A percentile compares a stretch with the other conserved stretches of the same genome.
These are phyloP conservation scores for Adrianichthys oophorus DNA, from an alignment of 2,797 vertebrate species.

Conservation along the genomic window DNA sequence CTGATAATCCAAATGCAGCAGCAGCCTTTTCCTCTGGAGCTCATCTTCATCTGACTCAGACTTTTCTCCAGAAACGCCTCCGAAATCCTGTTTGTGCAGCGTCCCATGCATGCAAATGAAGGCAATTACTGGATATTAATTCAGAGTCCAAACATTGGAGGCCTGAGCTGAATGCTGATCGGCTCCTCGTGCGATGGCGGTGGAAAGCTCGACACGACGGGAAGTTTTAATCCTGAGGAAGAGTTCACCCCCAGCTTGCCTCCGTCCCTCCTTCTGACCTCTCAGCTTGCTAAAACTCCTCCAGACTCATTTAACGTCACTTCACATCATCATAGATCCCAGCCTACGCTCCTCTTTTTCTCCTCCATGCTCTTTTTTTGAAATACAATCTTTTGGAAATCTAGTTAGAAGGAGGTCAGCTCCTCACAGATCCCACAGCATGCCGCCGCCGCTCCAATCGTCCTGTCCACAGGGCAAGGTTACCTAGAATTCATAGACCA, in stretches of 20 bases:
- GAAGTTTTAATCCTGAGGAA: constrained; percentile 15
- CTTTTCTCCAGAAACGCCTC: constrained; percentile 12
- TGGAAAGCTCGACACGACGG: background rate
- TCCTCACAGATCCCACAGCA: constrained; percentile 40
- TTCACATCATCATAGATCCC: constrained; percentile 29
- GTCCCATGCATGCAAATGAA: constrained; percentile 3
- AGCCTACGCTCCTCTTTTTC: constrained; percentile 3
- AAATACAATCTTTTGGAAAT: background rate
- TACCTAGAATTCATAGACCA: constrained; percentile 61
- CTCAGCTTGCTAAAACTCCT: constrained; percentile 32
- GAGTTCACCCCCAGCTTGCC: constrained; percentile 46
- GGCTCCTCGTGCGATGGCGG: constrained; percentile 9
- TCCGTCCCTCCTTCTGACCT: constrained; percentile 12
- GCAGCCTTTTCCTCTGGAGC: constrained; percentile 40
- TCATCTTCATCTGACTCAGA: constrained; percentile 13
- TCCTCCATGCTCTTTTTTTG: constrained; percentile 16
- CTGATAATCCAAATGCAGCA: constrained; percentile 50
- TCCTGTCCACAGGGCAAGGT: constrained; percentile 55
- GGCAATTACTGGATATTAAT: constrained; percentile 16
- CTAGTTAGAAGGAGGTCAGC: constrained; percentile 8
- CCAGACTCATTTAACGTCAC: constrained; percentile 45
- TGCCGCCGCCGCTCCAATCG: constrained; percentile 42
- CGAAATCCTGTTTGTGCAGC: constrained; percentile 12
- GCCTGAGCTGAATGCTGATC: constrained; percentile 19
- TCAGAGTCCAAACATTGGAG: constrained; percentile 9